Conservation (phyloP, 2,888 invertebrate species). For the Iphiclides podalirius region DNA sequence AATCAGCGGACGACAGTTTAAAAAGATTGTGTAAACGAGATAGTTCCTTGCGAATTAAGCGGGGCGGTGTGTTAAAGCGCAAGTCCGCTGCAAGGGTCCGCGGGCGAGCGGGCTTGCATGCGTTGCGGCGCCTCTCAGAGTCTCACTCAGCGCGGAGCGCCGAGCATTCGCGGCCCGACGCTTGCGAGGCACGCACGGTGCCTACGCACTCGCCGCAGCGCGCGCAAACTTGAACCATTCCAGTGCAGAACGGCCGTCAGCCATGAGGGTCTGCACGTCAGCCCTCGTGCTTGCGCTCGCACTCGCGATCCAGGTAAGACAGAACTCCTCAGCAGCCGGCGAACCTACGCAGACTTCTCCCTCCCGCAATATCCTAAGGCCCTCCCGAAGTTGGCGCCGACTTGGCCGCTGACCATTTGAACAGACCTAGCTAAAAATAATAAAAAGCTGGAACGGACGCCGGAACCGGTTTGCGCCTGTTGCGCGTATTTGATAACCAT, state of each 20-base stretch:
- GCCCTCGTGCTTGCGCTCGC: conserved; percentile 52
- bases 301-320: conserved; percentile 39
- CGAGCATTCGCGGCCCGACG: conserved; percentile 63
- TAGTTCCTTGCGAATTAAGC: conserved; percentile 3
- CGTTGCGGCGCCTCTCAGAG: conserved; percentile 26
- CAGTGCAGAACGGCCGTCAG: conserved; percentile 37
- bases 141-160: conserved; percentile 27
- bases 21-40: no score
- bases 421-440: conserved; percentile 27
- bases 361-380: conserved; percentile 19
- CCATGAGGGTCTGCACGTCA: conserved; percentile 55
- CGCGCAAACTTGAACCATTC: conserved; percentile 52
- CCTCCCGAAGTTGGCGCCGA: conserved; percentile 15
- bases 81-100: conserved; percentile 10
- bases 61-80: conserved; percentile 12
- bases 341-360: conserved; percentile 27
- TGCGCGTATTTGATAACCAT: conserved; percentile 22
- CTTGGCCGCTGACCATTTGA: conserved; percentile 18
- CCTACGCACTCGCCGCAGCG: conserved; percentile 48
- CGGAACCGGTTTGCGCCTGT: conserved; percentile 29
- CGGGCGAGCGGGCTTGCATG: neutral
- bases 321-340: conserved; percentile 17
- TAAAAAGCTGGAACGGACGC: conserved; percentile 21
- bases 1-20: no score
- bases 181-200: conserved; percentile 61